These are phyloP conservation scores for Ceyx erithaca DNA, from an alignment of 2,797 vertebrate species.

Conservation along the genomic window DNA sequence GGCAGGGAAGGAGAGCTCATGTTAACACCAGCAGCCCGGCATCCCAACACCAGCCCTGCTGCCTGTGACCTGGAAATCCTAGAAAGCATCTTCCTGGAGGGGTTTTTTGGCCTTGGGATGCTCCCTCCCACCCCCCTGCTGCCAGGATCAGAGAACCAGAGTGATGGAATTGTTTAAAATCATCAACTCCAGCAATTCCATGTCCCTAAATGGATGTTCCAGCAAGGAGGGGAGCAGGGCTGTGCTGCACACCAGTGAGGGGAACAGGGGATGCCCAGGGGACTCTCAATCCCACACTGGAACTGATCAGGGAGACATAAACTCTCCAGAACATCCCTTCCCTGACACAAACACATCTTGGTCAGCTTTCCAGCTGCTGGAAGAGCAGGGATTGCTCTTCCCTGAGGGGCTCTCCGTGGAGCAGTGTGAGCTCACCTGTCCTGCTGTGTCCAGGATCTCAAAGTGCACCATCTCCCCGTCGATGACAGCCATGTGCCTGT, in stretches of 20 bases:
- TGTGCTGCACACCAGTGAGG: rapidly evolving
- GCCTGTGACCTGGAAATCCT: rapidly evolving
- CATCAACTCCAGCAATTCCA: too few relatives aligned
- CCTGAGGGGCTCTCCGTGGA: rapidly evolving
- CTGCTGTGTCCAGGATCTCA: constrained; percentile 83
- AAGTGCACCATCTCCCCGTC: constrained; percentile 82
- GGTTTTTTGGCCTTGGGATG: not conserved
- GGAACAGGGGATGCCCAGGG: rapidly evolving
- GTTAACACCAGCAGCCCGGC: rapidly evolving
- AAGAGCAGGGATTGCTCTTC: not conserved
- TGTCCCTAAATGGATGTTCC: not conserved
- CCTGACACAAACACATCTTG: rapidly evolving
- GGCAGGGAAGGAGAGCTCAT: rapidly evolving
- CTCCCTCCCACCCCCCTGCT: not conserved
- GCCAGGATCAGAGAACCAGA: not conserved
- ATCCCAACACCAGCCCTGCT: rapidly evolving
- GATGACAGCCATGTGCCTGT: constrained; percentile 79
- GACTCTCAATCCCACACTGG: not conserved
- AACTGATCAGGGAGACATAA: not conserved
- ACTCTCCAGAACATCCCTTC: not conserved
- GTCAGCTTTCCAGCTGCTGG: rapidly evolving
- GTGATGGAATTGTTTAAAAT: too few relatives aligned
- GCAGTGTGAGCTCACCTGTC: constrained; percentile 70
- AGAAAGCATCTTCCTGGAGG: rapidly evolving
- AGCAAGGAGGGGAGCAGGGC: rapidly evolving